phyloP scores from a whole-genome alignment of 2,888 invertebrate species.

The Oligia fasciuncula region DNA sequence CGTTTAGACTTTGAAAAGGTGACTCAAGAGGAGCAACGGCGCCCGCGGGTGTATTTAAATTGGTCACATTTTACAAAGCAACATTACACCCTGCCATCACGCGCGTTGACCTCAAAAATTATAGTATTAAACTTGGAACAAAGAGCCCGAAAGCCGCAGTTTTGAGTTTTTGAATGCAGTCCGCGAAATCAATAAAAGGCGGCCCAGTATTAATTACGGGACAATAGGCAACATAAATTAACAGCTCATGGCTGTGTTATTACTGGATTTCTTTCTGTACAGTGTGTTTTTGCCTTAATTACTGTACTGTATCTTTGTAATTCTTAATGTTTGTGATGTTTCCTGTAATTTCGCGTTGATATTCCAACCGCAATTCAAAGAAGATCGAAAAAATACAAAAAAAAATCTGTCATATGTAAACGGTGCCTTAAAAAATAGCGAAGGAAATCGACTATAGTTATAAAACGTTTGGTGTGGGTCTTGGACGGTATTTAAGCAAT shows the following conservation, averaged over 20 bases:
- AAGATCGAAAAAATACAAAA: slow-evolving; percentile 9
- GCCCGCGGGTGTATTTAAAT: slow-evolving; percentile 74
- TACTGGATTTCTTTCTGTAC: slow-evolving; percentile 75
- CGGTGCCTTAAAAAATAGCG: slow-evolving; percentile 52
- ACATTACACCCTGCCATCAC: slow-evolving; percentile 76
- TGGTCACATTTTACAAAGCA: slow-evolving; percentile 78
- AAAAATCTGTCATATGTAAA: slow-evolving; percentile 55
- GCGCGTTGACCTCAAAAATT: slow-evolving; percentile 81
- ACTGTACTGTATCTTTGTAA: slow-evolving; percentile 50
- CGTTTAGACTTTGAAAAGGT: slow-evolving; percentile 67
- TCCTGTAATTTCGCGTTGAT: slow-evolving; percentile 66
- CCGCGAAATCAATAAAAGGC: slow-evolving; percentile 77
- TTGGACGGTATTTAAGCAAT: slow-evolving; percentile 72
- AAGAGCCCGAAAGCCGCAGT: slow-evolving; percentile 75
- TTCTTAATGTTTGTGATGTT: slow-evolving; percentile 71
- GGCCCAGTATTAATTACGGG: slow-evolving; percentile 76
- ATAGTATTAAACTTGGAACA: slow-evolving; percentile 79
- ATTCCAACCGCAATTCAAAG: slow-evolving; percentile 57
- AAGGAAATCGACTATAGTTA: slow-evolving; percentile 60
- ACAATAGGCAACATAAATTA: slow-evolving; percentile 79
- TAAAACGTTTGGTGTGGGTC: slow-evolving; percentile 68
- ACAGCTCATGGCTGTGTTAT: slow-evolving; percentile 80
- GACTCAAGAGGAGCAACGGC: slow-evolving; percentile 64
- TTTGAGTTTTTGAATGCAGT: slow-evolving; percentile 69
- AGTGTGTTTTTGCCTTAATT: slow-evolving; percentile 73